Evolutionary conservation across 2,888 invertebrate genomes (phyloP).

Genomic region (Drosophila basisetae): DNA sequence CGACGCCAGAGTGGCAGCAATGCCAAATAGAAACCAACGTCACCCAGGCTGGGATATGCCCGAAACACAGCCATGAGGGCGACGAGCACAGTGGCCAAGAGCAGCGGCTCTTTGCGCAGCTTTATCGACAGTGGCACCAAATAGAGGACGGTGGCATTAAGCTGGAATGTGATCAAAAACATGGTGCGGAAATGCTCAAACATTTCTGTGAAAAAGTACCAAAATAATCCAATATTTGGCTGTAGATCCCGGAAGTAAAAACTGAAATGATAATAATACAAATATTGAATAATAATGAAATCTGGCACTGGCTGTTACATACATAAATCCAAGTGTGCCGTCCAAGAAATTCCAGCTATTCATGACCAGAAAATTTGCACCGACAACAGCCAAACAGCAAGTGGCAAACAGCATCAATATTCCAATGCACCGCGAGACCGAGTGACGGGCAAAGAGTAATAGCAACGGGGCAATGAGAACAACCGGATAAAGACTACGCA

Average conservation of each 20-base stretch:
- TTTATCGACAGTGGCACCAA: conserved; percentile 94
- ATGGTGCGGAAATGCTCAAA: conserved; percentile 98
- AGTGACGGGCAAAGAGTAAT: conserved; percentile 85
- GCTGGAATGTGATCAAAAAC: conserved; percentile 98
- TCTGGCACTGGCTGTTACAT: conserved; percentile 84
- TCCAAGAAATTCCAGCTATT: conserved; percentile 89
- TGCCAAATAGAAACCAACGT: conserved; percentile 96
- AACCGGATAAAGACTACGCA: conserved; percentile 93
- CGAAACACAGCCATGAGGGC: conserved; percentile 96
- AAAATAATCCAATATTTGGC: conserved; percentile 98
- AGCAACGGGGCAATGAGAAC: conserved; percentile 93
- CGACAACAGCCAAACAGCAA: conserved; percentile 62
- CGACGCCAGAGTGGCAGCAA: conserved; percentile 96
- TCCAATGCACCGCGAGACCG: conserved; percentile 28
- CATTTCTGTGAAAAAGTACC: conserved; percentile 99
- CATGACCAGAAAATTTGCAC: conserved; percentile 87
- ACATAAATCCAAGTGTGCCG: conserved; percentile 94
- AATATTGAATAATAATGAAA: background rate
- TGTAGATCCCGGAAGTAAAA: conserved; percentile 96
- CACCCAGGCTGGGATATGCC: conserved; percentile 98
- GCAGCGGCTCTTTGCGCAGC: conserved; percentile 91
- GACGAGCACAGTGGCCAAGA: conserved; percentile 92
- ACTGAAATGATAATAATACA: conserved; percentile 85
- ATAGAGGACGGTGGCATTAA: conserved; percentile 96
- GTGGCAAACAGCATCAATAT: conserved; percentile 61